These are phyloP conservation scores for Drosophila bunnanda DNA, from an alignment of 2,888 invertebrate species.

Conservation along the genomic window DNA sequence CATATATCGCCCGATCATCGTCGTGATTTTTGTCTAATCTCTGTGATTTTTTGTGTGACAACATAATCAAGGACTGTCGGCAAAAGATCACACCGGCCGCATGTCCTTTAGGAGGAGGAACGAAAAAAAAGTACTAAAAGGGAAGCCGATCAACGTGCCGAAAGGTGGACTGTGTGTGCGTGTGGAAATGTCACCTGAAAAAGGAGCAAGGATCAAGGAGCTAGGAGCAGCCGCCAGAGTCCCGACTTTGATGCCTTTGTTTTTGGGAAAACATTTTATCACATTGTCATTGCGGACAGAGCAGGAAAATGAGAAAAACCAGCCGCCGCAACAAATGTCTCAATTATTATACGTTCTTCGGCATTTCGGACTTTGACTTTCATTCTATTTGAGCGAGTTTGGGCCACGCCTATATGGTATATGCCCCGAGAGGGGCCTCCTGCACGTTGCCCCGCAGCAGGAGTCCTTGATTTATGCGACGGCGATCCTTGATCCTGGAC, in stretches of 20 bases:
- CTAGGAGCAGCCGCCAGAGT: conserved; percentile 51
- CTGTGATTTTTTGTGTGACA: conserved; percentile 64
- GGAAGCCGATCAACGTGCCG: conserved; percentile 70
- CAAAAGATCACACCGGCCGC: conserved; percentile 71
- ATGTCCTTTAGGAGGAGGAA: conserved; percentile 39
- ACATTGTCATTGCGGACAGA: conserved; percentile 63
- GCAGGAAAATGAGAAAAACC: conserved; percentile 24
- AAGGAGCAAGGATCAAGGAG: conserved; percentile 26
- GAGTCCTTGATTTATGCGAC: conserved; percentile 75
- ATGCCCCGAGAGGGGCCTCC: conserved; percentile 42
- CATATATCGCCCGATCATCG: conserved; percentile 10
- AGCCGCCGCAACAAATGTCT: conserved; percentile 43
- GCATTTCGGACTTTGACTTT: conserved; percentile 29
- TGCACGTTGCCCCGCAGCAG: conserved; percentile 75
- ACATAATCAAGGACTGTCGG: conserved; percentile 66
- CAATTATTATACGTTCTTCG: conserved; percentile 43
- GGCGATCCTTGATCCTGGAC: conserved; percentile 73
- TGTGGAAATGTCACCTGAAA: conserved; percentile 69
- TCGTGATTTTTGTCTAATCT: conserved; percentile 71
- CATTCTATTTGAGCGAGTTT: conserved; percentile 29
- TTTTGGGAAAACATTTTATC: conserved; percentile 61
- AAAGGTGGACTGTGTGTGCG: conserved; percentile 57
- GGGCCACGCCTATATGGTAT: conserved; percentile 46
- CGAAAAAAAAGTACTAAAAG: conserved; percentile 15
- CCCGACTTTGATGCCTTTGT: conserved; percentile 71